Evolutionary conservation across 2,797 vertebrate species (phyloP).

Genomic region (Argyrosomus regius): DNA sequence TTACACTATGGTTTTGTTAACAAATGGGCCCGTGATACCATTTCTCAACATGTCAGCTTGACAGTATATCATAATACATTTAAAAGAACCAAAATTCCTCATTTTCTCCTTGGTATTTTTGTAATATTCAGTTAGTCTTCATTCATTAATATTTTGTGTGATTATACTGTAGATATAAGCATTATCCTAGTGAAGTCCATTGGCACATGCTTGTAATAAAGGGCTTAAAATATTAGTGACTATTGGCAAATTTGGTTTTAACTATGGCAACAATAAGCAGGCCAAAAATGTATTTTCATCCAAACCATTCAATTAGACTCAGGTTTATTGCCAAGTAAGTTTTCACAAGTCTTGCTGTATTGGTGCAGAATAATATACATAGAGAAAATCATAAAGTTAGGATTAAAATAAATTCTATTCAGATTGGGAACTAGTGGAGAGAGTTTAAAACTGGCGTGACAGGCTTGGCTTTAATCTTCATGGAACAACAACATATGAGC

Average conservation of each 20-base stretch:
- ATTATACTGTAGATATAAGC: neutral
- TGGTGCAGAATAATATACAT: neutral
- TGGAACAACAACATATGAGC: neutral
- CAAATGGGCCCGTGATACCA: neutral
- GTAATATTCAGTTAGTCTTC: neutral
- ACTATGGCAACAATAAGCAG: neutral
- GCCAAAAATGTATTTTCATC: neutral
- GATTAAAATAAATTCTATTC: neutral
- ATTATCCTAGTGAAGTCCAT: neutral
- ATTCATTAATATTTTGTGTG: neutral
- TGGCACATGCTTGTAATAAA: neutral
- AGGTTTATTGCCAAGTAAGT: neutral
- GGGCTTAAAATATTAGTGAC: too few species aligned
- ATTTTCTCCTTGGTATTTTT: neutral
- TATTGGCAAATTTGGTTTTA: neutral
- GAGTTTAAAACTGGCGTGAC: neutral
- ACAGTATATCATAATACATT: neutral
- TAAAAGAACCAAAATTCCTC: neutral
- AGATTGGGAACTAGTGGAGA: neutral
- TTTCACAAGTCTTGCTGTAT: neutral
- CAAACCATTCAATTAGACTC: neutral
- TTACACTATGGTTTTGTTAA: slow-evolving; percentile 1
- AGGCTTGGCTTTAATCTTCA: neutral
- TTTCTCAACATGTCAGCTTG: neutral
- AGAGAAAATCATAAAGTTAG: neutral